Conservation (phyloP, 2,888 invertebrate species). For the Stenurella melanura region DNA sequence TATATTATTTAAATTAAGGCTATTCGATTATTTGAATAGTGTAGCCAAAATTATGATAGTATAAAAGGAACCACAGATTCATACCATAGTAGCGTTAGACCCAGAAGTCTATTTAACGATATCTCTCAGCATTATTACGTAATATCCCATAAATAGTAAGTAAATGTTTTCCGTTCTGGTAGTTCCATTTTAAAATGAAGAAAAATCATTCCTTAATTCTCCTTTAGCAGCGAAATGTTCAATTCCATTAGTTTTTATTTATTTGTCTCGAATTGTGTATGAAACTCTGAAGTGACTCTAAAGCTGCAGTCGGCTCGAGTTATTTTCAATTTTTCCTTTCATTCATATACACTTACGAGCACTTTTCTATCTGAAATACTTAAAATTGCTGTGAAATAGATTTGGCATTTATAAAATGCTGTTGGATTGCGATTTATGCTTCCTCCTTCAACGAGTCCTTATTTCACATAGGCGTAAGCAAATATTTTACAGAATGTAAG, state of each 20-base stretch:
- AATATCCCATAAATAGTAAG: not conserved
- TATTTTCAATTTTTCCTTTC: conserved; percentile 40
- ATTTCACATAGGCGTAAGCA: not conserved
- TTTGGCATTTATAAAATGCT: not conserved
- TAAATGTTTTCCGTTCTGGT: not conserved
- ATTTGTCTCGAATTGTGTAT: not conserved
- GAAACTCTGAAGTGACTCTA: no score
- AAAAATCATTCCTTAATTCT: not conserved
- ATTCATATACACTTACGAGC: conserved; percentile 42
- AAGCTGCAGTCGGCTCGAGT: conserved; percentile 17
- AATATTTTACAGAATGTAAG: no score
- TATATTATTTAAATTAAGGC: no score
- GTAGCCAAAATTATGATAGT: no score
- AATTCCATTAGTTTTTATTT: conserved; percentile 3
- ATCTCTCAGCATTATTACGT: no score
- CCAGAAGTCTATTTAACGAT: no score
- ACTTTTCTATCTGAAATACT: conserved; percentile 37
- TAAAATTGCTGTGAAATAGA: conserved; percentile 7
- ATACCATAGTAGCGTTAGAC: no score
- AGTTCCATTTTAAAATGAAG: not conserved
- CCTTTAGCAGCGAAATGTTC: not conserved
- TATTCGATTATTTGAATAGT: no score
- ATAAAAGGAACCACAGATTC: no score
- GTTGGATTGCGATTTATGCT: not conserved
- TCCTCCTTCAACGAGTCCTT: not conserved